Percentiles rank a stretch among this genome's conserved stretches.
These are phyloP conservation scores for Hystrix cristata DNA, from an alignment of 2,113 vertebrate genomes.

Conservation along the genomic window DNA sequence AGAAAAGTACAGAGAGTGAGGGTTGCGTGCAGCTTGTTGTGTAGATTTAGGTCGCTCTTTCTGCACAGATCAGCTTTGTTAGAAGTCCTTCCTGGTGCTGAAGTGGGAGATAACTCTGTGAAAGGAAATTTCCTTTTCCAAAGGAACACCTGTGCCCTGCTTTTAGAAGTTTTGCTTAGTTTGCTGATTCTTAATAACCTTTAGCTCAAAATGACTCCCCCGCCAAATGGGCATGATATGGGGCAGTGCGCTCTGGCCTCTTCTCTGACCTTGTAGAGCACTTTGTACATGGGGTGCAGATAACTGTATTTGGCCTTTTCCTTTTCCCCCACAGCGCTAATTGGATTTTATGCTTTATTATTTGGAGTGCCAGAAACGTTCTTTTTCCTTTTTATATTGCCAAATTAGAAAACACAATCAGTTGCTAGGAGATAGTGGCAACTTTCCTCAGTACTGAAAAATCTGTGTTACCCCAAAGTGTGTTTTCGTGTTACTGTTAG, in stretches of 20 bases:
- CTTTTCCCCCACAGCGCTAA: not conserved
- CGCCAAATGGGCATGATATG: not conserved
- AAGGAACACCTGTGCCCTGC: not conserved
- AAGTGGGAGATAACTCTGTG: not conserved
- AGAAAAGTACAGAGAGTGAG: fast-evolving
- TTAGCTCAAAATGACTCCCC: not conserved
- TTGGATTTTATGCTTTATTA: constrained; percentile 63
- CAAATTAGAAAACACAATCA: not conserved
- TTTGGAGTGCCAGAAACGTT: constrained; percentile 6
- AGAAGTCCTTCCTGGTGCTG: not conserved
- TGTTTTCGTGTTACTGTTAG: not conserved
- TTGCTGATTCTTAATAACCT: not conserved
- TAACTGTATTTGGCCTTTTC: not conserved
- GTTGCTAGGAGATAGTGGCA: not conserved
- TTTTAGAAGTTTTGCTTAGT: not conserved
- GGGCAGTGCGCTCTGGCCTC: not conserved
- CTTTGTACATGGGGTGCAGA: not conserved
- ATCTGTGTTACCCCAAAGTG: not conserved
- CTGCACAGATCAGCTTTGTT: not conserved
- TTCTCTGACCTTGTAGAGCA: not conserved
- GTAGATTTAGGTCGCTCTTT: not conserved
- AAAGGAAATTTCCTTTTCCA: not conserved
- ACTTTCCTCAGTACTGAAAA: not conserved
- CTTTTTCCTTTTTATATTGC: not conserved
- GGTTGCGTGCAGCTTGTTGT: not conserved